Conservation (phyloP, 2,113 vertebrate species). For the Okapia johnstoni region DNA sequence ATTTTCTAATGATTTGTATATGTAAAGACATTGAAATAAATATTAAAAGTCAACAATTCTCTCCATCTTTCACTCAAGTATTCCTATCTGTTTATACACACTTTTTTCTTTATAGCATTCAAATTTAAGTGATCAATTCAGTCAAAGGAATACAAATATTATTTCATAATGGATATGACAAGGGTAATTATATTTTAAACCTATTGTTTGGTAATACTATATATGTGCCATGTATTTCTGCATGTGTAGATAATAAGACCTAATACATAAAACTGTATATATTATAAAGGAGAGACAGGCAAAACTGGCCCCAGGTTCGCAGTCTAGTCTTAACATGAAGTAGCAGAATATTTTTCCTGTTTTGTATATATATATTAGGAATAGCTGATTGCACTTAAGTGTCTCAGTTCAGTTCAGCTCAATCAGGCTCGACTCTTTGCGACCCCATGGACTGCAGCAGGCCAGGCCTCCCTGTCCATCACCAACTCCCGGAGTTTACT, state of each 20-base stretch:
- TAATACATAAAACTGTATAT: background rate
- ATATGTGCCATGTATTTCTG: background rate
- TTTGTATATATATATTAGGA: background rate
- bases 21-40: background rate
- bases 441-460: rapidly evolving
- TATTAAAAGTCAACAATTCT: background rate
- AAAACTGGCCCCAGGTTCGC: background rate
- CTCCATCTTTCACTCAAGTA: background rate
- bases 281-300: background rate
- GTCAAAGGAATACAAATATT: background rate
- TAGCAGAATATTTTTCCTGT: background rate
- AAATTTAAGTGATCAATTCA: background rate
- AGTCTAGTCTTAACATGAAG: background rate
- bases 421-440: background rate
- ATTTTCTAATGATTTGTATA: background rate
- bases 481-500: background rate
- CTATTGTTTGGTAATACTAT: background rate
- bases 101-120: background rate
- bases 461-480: background rate
- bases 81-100: background rate
- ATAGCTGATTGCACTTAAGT: background rate
- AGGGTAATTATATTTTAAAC: background rate
- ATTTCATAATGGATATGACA: background rate
- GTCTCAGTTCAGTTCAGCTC: background rate
- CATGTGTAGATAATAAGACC: background rate